Base-by-base conservation (phyloP, 1,140 invertebrate genomes). In the Tetraneura akinire region DNA sequence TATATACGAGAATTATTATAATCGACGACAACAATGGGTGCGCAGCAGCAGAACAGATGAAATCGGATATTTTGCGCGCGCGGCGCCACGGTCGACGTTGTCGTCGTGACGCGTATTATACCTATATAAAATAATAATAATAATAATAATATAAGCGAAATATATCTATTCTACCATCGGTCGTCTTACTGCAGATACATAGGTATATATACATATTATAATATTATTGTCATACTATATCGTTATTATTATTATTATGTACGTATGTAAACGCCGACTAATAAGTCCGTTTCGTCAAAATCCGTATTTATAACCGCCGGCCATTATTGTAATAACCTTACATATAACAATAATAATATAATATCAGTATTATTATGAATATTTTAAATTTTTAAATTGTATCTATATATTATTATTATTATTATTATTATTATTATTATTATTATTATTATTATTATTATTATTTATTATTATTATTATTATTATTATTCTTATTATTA, bases 31-130 rank as follows among this genome's bases (percentile, higher is more conserved):
- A 73, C 70, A 73, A 73, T 53, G 70, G 49, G 70, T 18, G 37
- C 37, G 60, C 29, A 21, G 62, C 62, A 42, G 62, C 62, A 21
- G n/a, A n/a, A 13, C 64, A 55, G 71, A 74, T 55, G 73, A 78
- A 57, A 78, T 78, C 73, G 53, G 73, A 78, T 78, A 78, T 78
- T 78, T 53, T 78, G 73, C 73, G 18, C 32, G 49, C 45, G 53
- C 51, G 73, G 73, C 51, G 51, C 73, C 73, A 76, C 29, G 1
- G 32, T 42, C 45, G 32, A 23, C 45, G 47, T 71, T n/a, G 73
- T 70, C 16, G 42, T 49, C 23, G 68, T 49, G 68, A 70, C 45
- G 68, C 45, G 8, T 29, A 29, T n/a, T 4, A 37, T 68, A 45
- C 51, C 18, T 21, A 55, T 57, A 26, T 57, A 53, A 18, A 18